Evolutionary conservation across 1,140 invertebrate species (phyloP).

Genomic region (Mactra quadrangularis): DNA sequence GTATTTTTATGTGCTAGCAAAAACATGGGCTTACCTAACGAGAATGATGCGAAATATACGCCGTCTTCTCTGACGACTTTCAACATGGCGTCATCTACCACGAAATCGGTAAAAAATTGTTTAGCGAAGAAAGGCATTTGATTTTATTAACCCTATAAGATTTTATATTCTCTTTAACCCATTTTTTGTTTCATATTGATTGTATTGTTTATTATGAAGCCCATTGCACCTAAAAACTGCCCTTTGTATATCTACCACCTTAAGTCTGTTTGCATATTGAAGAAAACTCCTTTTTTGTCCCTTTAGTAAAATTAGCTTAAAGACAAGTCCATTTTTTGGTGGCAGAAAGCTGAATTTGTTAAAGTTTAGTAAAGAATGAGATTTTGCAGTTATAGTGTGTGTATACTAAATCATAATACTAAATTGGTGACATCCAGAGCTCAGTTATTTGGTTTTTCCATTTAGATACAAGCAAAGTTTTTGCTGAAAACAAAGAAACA

Average conservation of each 20-base stretch:
- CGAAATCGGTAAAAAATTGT: slow-evolving; percentile 50
- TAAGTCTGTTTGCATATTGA: neutral
- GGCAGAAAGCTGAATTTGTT: too few species aligned
- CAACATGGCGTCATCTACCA: neutral
- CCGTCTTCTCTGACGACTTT: neutral
- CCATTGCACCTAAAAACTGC: neutral
- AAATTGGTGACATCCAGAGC: too few species aligned
- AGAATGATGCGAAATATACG: slow-evolving; percentile 42
- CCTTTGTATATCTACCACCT: neutral
- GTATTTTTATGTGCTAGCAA: slow-evolving; percentile 63
- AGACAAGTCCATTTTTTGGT: too few species aligned
- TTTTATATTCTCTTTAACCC: neutral
- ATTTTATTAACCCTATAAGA: neutral
- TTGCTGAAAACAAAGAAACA: too few species aligned
- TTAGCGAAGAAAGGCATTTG: slow-evolving; percentile 9
- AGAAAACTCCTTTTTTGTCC: too few species aligned
- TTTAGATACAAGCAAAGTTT: too few species aligned
- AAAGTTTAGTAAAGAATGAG: too few species aligned
- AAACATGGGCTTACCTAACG: slow-evolving; percentile 27
- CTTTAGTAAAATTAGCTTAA: too few species aligned
- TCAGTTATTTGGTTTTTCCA: too few species aligned
- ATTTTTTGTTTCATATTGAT: neutral
- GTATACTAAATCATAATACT: too few species aligned
- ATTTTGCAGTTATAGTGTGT: too few species aligned
- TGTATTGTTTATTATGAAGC: neutral